A percentile compares a stretch with the other conserved stretches of the same genome.
phyloP scores from a whole-genome alignment of 2,113 vertebrate genomes.

The Pygoscelis adeliae region DNA sequence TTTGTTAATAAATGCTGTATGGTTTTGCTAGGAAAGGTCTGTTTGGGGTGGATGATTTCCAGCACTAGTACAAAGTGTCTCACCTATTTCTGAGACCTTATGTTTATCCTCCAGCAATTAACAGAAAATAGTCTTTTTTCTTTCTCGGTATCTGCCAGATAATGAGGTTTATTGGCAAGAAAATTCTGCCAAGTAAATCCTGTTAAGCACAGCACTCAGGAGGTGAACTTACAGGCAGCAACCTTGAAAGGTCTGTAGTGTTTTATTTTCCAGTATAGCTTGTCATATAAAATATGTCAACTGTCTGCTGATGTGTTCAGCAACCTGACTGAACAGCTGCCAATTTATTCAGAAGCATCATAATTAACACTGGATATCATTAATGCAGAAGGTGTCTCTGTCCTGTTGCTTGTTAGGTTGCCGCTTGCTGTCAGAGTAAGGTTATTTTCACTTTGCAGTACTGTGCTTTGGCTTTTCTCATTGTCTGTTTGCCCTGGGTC shows the following conservation, averaged over 20 bases:
- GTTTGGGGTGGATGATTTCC: background rate
- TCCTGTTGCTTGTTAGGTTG: background rate
- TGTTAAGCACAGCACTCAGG: background rate
- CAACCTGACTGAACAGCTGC: slow-evolving; percentile 12
- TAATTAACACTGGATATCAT: background rate
- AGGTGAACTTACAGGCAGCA: background rate
- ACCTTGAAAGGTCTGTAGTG: background rate
- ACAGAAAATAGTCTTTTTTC: background rate
- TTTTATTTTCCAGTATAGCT: background rate
- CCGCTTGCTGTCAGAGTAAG: background rate
- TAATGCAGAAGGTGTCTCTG: background rate
- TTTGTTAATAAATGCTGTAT: background rate
- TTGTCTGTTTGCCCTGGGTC: background rate
- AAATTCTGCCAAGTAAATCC: slow-evolving; percentile 1
- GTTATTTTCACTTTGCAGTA: background rate
- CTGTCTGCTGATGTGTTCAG: background rate
- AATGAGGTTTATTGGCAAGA: slow-evolving; percentile 33
- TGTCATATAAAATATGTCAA: slow-evolving; percentile 27
- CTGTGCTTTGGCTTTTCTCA: background rate
- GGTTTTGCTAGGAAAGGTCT: background rate
- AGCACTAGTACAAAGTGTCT: background rate
- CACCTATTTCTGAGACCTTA: background rate
- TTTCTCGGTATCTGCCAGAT: background rate
- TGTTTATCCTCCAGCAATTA: slow-evolving; percentile 29
- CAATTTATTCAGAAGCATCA: background rate